Conservation (phyloP, 2,113 vertebrate species). For the Barnardius zonarius region DNA sequence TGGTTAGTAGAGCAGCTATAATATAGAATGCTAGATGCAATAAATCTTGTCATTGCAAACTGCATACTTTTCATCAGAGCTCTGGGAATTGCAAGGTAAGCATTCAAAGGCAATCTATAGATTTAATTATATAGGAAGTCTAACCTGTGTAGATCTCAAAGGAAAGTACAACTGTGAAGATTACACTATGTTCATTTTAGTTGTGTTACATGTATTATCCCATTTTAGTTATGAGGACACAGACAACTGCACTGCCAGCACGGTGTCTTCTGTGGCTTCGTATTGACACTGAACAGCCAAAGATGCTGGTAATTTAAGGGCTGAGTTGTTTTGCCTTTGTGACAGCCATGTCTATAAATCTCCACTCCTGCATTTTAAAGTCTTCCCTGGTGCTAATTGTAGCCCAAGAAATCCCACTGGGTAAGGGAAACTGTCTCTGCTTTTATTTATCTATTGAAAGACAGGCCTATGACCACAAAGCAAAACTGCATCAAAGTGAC, state of each 20-base stretch:
- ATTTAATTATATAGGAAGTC: conserved; percentile 53
- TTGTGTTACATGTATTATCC: neutral
- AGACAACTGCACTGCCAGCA: neutral
- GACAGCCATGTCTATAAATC: neutral
- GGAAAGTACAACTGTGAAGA: neutral
- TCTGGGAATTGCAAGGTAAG: conserved; percentile 62
- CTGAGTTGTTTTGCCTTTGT: neutral
- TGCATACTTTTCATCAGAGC: conserved; percentile 50
- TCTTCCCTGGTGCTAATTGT: conserved; percentile 8
- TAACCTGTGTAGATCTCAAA: neutral
- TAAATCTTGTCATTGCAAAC: conserved; percentile 64
- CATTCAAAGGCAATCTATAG: conserved; percentile 46
- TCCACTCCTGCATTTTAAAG: neutral
- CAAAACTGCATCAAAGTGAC: neutral
- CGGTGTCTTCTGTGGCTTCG: neutral
- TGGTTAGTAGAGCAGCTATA: conserved; percentile 65
- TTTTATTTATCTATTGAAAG: neutral
- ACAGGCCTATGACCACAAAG: neutral
- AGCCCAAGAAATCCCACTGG: neutral
- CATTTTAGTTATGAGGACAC: neutral
- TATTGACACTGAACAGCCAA: neutral
- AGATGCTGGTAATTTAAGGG: conserved; percentile 3
- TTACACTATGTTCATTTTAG: neutral
- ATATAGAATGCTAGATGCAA: conserved; percentile 61
- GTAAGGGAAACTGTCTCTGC: neutral